Evolutionary conservation across 2,797 vertebrate genomes (phyloP).

Genomic region (Microctenopoma steveboyesi): DNA sequence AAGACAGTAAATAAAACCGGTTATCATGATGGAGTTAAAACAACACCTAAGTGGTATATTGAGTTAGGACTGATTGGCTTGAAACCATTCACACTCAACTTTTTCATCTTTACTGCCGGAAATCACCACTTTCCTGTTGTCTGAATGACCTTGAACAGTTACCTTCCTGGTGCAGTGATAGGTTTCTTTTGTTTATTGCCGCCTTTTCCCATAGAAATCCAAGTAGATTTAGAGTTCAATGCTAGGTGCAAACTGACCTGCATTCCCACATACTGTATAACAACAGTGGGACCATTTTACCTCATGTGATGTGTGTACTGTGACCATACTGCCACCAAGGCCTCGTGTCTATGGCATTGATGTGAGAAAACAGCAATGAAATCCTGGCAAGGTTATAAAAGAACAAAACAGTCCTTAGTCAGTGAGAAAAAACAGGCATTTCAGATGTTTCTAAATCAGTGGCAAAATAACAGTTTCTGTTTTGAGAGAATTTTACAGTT

Average conservation of each 20-base stretch:
- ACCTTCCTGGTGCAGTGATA: constrained; percentile 72
- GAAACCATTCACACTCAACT: constrained; percentile 67
- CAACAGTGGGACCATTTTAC: constrained; percentile 37
- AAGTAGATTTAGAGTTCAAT: constrained; percentile 57
- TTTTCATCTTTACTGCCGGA: constrained; percentile 81
- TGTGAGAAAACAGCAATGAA: constrained; percentile 65
- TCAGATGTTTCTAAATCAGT: constrained; percentile 57
- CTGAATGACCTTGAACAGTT: constrained; percentile 76
- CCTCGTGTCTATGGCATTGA: constrained; percentile 39
- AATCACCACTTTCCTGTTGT: constrained; percentile 83
- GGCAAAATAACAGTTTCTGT: constrained; percentile 67
- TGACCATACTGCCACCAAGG: constrained; percentile 62
- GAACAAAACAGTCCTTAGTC: constrained; percentile 70
- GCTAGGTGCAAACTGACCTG: constrained; percentile 61
- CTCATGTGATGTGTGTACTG: constrained; percentile 59
- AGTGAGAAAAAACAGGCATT: constrained; percentile 61
- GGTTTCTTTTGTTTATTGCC: constrained; percentile 74
- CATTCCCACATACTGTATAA: constrained; percentile 63
- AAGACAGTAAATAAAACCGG: constrained; percentile 78
- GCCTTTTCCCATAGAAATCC: constrained; percentile 81
- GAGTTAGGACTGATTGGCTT: constrained; percentile 81
- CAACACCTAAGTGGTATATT: constrained; percentile 80
- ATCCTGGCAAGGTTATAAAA: constrained; percentile 65
- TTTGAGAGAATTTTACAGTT: constrained; percentile 70
- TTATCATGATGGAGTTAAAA: constrained; percentile 82